Percentiles rank a stretch among this genome's conserved stretches.
phyloP scores from a whole-genome alignment of 2,888 invertebrate genomes.

The Villa cingulata region DNA sequence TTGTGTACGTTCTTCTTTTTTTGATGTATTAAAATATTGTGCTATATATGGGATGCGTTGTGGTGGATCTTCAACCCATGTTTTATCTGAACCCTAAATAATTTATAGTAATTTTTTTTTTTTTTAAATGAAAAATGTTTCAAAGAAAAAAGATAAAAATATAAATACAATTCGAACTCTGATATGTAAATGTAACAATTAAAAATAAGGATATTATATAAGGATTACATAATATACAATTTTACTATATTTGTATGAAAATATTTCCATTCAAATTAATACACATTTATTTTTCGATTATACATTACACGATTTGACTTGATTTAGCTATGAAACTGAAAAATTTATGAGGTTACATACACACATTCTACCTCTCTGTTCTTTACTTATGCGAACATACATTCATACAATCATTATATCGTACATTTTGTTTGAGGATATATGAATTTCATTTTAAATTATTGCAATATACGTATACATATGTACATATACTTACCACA shows the following conservation, averaged over 20 bases:
- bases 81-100: slow-evolving; percentile 55
- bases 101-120: slow-evolving; percentile 12
- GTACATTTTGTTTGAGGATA: too few relatives aligned
- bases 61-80: slow-evolving; percentile 77
- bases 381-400: too few relatives aligned
- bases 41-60: slow-evolving; percentile 62
- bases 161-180: not conserved
- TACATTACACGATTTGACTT: too few relatives aligned
- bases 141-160: not conserved
- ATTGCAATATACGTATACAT: not conserved
- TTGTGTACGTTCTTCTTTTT: slow-evolving; percentile 67
- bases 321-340: too few relatives aligned
- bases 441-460: not conserved
- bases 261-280: too few relatives aligned
- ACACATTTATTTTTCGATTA: too few relatives aligned
- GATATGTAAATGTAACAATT: too few relatives aligned
- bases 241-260: not conserved
- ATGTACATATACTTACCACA: slow-evolving; percentile 35
- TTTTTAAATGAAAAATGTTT: slow-evolving; percentile 2
- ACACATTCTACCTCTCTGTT: too few relatives aligned
- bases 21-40: slow-evolving; percentile 54
- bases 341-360: too few relatives aligned
- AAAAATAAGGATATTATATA: too few relatives aligned
- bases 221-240: too few relatives aligned
- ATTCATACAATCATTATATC: too few relatives aligned